These are phyloP conservation scores for Thripadectes ignobilis DNA, from an alignment of 2,797 vertebrate genomes.

Conservation along the genomic window DNA sequence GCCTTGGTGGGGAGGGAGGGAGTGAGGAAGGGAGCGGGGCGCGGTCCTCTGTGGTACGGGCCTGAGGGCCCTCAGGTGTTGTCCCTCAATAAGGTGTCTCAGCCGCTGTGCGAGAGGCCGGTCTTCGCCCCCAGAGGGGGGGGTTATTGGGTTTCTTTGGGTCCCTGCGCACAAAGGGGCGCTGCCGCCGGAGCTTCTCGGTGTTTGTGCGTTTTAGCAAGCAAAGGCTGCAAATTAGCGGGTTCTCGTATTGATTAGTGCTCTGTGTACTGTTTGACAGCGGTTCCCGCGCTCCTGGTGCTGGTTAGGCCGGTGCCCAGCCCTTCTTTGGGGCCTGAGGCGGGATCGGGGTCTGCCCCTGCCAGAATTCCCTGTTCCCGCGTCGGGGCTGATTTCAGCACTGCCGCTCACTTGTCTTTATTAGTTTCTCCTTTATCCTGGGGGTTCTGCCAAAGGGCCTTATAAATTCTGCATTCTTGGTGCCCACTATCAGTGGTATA, in stretches of 20 bases:
- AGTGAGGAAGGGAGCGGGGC: neutral
- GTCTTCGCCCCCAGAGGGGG: neutral
- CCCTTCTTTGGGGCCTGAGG: neutral
- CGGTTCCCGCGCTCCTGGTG: neutral
- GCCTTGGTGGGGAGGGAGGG: neutral
- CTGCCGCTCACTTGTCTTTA: neutral
- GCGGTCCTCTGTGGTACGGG: neutral
- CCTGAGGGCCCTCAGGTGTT: rapidly evolving
- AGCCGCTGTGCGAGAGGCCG: rapidly evolving
- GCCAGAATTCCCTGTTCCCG: neutral
- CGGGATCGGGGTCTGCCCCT: neutral
- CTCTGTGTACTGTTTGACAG: neutral
- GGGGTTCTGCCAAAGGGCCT: neutral
- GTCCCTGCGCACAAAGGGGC: neutral
- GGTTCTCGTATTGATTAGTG: neutral
- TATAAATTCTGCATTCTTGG: neutral
- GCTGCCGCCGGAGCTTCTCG: rapidly evolving
- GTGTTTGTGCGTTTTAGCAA: neutral
- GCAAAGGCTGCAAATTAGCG: neutral
- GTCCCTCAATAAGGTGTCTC: rapidly evolving
- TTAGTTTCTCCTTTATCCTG: neutral
- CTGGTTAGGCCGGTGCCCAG: neutral
- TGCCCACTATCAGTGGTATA: neutral
- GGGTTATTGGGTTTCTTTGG: neutral
- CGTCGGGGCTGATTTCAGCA: neutral